Evolutionary conservation across 2,888 invertebrate genomes (phyloP), one percentile per base, ranked within the genome.

Genomic region (Hydrotaea cyrtoneurina): DNA sequence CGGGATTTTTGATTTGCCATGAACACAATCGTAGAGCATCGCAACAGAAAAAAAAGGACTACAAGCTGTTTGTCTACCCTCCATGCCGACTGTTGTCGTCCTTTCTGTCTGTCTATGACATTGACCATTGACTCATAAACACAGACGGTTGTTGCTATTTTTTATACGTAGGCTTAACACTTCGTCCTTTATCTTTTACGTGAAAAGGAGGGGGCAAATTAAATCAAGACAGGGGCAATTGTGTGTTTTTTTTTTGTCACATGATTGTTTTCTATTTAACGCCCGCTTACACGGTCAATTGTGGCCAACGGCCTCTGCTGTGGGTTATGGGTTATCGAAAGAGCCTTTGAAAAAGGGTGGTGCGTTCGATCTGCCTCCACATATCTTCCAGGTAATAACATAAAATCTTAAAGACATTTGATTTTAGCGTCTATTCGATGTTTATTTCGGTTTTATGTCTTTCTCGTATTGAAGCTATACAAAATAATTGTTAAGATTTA

Each of bases 71-170:
- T 11, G 3, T 21, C 1, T 55, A 4, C 21, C n/a, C 55, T 11
- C 55, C 19, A 19, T 4, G 10, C 55, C 39, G 10, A 31, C 31
- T 31, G 31, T 31, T 59, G 59, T 10, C 26, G n/a, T 50, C 31
- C 31, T 2, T 31, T 2, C 2, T 50, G 50, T 50, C n/a, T 59
- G 11, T 11, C 59, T 59, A 59, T 59, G 59, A 59, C 59, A 59
- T 26, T 59, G 59, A 59, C 59, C 59, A 59, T 59, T 59, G 59
- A 59, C 59, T 23, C 23, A 2, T 59, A 59, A 23, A 59, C 13
- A 23, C 23, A 15, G 8, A 23, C 26, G 26, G 59, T 23, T 15
- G 59, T 21, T 7, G 57, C 23, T 11, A 5, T 50, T 15, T 50
- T 50, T 39, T 50, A 50, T 59, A 0, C 59, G 11, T 26, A 15